These are phyloP conservation scores for Scaptomyza caliginosa DNA, from an alignment of 2,888 invertebrate genomes.

Conservation along the genomic window DNA sequence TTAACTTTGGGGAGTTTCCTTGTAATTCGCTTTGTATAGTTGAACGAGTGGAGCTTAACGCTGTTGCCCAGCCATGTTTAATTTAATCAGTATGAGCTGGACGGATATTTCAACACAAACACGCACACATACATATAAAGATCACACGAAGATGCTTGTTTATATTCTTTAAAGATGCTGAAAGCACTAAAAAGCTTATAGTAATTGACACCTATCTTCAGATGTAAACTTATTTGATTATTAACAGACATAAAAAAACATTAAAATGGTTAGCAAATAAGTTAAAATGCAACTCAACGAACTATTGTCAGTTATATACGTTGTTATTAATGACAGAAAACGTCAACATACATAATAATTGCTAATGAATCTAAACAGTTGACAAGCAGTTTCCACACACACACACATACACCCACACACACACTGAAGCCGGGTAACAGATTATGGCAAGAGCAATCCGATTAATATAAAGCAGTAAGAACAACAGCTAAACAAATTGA, in stretches of 20 bases:
- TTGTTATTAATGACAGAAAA: slow-evolving; percentile 4
- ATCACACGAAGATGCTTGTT: neutral
- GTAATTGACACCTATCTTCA: neutral
- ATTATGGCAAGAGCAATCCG: slow-evolving; percentile 56
- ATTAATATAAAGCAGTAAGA: slow-evolving; percentile 52
- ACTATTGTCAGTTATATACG: slow-evolving; percentile 17
- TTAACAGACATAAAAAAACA: too few relatives aligned
- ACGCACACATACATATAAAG: neutral
- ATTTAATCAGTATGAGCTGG: slow-evolving; percentile 33
- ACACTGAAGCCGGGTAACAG: slow-evolving; percentile 9
- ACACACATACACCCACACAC: slow-evolving; percentile 11
- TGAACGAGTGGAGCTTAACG: slow-evolving; percentile 27
- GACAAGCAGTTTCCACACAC: slow-evolving; percentile 14
- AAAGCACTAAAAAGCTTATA: neutral
- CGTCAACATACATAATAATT: slow-evolving; percentile 34
- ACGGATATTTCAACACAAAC: neutral
- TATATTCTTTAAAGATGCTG: neutral
- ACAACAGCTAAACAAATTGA: slow-evolving; percentile 13
- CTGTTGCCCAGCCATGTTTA: slow-evolving; percentile 21
- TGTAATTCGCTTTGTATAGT: slow-evolving; percentile 36
- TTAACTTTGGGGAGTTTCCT: slow-evolving; percentile 20
- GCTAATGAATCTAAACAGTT: slow-evolving; percentile 40
- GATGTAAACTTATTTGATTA: too few relatives aligned
- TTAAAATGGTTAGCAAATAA: neutral
- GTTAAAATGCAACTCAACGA: neutral